phyloP scores from a whole-genome alignment of 2,888 invertebrate genomes.

The Sympetrum striolatum region DNA sequence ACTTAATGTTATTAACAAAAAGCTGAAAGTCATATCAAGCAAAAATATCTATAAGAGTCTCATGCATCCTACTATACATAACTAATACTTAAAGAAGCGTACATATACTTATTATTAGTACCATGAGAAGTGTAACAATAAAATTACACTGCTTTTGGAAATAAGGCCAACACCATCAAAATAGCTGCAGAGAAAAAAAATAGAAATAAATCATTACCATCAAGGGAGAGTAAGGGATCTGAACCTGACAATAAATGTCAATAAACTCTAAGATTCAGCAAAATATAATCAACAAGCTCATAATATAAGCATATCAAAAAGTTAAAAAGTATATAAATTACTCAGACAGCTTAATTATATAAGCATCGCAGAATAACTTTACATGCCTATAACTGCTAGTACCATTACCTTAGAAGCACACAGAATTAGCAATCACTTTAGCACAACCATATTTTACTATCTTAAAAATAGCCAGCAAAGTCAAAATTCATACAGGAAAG shows the following conservation, averaged over 20 bases:
- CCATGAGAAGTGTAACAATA: not conserved
- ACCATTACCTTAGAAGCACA: not conserved
- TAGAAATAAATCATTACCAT: not conserved
- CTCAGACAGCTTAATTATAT: not conserved
- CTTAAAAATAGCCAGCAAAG: not conserved
- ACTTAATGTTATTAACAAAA: not conserved
- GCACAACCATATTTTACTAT: not conserved
- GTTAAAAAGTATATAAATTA: not conserved
- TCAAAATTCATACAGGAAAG: not conserved
- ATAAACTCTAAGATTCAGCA: not conserved
- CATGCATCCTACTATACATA: not conserved
- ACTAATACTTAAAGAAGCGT: not conserved
- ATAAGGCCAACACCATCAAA: constrained; percentile 9
- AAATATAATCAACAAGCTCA: not conserved
- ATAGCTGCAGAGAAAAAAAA: constrained; percentile 4
- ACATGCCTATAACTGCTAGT: not conserved
- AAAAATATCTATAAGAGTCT: not conserved
- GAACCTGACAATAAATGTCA: not conserved
- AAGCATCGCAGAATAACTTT: not conserved
- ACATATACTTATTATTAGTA: not conserved
- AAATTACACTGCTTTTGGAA: not conserved
- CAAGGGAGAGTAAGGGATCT: not conserved
- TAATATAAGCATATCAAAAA: not conserved
- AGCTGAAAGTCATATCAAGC: not conserved
- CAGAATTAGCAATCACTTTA: not conserved